A percentile compares a stretch with the other conserved stretches of the same genome.
These are phyloP conservation scores for Macrosteles quadrilineatus DNA, from an alignment of 1,140 invertebrate genomes.

Conservation along the genomic window DNA sequence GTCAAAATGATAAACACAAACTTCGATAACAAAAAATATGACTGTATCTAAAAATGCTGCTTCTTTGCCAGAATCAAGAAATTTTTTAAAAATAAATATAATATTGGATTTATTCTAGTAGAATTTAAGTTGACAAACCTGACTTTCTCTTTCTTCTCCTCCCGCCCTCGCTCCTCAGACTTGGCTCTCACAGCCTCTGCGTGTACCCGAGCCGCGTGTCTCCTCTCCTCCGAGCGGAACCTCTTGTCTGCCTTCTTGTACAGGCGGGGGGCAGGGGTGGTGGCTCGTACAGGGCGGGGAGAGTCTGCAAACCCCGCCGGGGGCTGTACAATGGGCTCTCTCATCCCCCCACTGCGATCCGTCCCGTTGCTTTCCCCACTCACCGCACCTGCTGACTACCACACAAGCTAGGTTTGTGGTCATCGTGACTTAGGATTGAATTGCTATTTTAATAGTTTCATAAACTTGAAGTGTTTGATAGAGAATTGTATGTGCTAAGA, in stretches of 20 bases:
- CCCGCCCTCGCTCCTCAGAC: constrained; percentile 76
- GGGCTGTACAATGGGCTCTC: constrained; percentile 75
- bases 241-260: constrained; percentile 82
- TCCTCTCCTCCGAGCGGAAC: constrained; percentile 74
- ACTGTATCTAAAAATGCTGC: no score
- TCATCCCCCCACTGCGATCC: constrained; percentile 36
- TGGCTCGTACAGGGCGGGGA: constrained; percentile 55
- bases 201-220: constrained; percentile 36
- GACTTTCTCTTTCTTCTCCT: constrained; percentile 63
- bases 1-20: no score
- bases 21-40: no score
- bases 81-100: no score
- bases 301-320: constrained; percentile 86
- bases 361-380: constrained; percentile 36
- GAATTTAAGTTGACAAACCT: no score
- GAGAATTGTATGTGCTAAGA: no score
- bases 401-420: no score
- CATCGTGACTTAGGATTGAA: no score
- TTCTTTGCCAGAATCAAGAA: no score
- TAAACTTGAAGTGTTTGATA: no score
- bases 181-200: constrained; percentile 48
- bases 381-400: constrained; percentile 45
- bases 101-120: no score
- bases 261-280: constrained; percentile 54
- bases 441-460: no score